phyloP scores from a whole-genome alignment of 2,113 vertebrate genomes.

The Calypte anna region DNA sequence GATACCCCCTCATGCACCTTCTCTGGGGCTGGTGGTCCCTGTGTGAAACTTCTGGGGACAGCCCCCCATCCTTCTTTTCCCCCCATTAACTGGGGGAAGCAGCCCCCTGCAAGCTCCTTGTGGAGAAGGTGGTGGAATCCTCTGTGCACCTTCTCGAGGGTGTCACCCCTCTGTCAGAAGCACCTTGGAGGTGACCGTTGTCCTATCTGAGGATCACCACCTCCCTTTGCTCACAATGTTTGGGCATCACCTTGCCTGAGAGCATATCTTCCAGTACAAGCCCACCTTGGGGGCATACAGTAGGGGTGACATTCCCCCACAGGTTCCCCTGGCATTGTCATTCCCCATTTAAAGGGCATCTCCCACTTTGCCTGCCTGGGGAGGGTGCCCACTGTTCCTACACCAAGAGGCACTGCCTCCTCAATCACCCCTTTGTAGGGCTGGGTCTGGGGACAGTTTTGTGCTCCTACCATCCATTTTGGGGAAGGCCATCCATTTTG shows the following conservation, averaged over 20 bases:
- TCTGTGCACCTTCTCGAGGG: not conserved
- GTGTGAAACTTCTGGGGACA: not conserved
- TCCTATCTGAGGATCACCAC: not conserved
- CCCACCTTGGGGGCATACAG: not conserved
- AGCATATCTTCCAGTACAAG: not conserved
- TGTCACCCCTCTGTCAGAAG: not conserved
- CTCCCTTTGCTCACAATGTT: fast-evolving
- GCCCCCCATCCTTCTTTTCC: not conserved
- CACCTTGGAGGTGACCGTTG: no score
- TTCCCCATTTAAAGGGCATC: not conserved
- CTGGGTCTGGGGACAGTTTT: not conserved
- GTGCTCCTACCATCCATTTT: constrained; percentile 11
- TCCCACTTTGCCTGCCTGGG: not conserved
- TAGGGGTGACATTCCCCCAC: fast-evolving
- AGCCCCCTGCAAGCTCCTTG: not conserved
- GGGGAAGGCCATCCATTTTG: constrained; percentile 34
- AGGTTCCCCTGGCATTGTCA: fast-evolving
- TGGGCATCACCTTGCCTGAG: not conserved
- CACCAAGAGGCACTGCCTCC: not conserved
- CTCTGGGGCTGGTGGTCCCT: not conserved
- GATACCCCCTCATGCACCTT: not conserved
- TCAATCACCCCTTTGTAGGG: not conserved
- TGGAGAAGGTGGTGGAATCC: not conserved
- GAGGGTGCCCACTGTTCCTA: not conserved
- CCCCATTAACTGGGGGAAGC: not conserved